Evolutionary conservation across 2,797 vertebrate species (phyloP), one percentile per base, ranked within the genome.

Genomic region (Lagorchestes hirsutus): DNA sequence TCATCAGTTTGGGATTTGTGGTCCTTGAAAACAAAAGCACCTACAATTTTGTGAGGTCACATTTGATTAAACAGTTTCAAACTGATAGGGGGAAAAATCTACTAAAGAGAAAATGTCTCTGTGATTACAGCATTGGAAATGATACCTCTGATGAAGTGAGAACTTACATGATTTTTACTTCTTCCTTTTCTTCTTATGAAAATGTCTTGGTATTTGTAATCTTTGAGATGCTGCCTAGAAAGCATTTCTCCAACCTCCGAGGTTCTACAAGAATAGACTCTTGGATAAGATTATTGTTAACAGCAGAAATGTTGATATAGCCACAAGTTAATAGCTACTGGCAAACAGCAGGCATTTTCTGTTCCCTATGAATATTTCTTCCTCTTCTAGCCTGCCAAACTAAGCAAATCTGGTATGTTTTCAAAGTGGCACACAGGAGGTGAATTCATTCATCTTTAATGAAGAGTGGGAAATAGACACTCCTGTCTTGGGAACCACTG

Each of bases 271-370:
- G 91, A 97, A 97, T 97, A 97, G 94, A 97, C 94, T 98, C 96
- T 97, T 97, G 97, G 98, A 98, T 97, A 96, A 97, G 96, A 98
- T 96, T 96, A 97, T 97, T 98, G 97, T 98, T 97, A 96, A 98
- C 96, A 95, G 96, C 29, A 31, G 57, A 96, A 92, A 95, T 97
- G 97, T 97, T 97, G 97, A 97, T 97, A 95, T 9, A 98, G 95
- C 96, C 96, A 95, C 29, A 0, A 97, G 97, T 97, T 98, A 98
- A 98, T 97, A 98, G 97, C 93, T 97, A 95, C 95, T 97, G 97
- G 97, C 96, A 95, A 97, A 96, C 93, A 98, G 96, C 95, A 96
- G 94, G 55, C 93, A 90, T 96, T 82, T 98, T 97, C 93, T 97
- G 95, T 97, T 96, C 91, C 95, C n/a, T 97, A 50, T 57, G 97